A percentile compares a stretch with the other conserved stretches of the same genome.
Evolutionary conservation across 2,797 vertebrate genomes (phyloP).

Genomic region (Macropus fuliginosus): DNA sequence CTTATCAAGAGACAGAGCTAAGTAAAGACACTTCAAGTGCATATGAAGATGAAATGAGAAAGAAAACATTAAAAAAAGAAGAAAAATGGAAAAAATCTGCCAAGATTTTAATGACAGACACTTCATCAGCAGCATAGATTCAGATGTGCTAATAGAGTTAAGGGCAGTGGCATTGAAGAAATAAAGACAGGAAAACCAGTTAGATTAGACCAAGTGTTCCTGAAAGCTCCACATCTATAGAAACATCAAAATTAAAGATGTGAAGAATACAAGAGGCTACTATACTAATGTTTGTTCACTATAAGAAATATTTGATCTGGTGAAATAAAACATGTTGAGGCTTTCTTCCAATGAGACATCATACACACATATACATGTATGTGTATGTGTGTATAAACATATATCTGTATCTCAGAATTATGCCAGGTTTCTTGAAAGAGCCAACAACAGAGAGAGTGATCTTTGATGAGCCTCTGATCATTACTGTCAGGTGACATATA

Average conservation of each 20-base stretch:
- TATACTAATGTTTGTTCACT: not conserved
- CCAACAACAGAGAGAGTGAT: not conserved
- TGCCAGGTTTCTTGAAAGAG: not conserved
- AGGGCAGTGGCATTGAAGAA: not conserved
- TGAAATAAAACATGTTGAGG: not conserved
- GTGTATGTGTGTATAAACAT: not conserved
- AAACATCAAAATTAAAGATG: not conserved
- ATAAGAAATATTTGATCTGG: not conserved
- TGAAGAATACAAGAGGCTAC: not conserved
- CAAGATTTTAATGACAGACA: not conserved
- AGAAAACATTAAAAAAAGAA: not conserved
- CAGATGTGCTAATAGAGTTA: not conserved
- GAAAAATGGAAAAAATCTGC: not conserved
- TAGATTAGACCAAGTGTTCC: not conserved
- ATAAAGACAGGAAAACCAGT: not conserved
- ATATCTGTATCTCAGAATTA: not conserved
- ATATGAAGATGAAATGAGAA: not conserved
- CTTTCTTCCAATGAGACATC: not conserved
- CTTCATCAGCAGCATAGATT: not conserved
- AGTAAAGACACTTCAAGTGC: not conserved
- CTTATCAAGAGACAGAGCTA: not conserved
- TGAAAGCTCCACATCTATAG: not conserved
- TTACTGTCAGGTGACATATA: not conserved
- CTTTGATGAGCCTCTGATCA: not conserved
- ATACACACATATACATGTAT: not conserved